Evolutionary conservation across 2,888 invertebrate species (phyloP).

Genomic region (Lymantria monacha): DNA sequence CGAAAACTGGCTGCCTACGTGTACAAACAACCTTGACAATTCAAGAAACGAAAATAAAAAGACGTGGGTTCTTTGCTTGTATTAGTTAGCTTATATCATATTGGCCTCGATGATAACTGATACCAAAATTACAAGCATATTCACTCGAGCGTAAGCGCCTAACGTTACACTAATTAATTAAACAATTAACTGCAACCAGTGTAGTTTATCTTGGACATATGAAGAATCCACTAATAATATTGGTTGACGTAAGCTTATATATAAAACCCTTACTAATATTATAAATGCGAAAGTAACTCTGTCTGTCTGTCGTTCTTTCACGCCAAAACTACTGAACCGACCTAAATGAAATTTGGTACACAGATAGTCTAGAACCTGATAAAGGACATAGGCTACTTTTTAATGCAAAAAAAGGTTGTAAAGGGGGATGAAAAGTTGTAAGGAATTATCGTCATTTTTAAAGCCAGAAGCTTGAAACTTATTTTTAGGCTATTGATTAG

Average conservation of each 20-base stretch:
- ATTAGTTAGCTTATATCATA: slow-evolving; percentile 5
- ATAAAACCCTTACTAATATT: too few species aligned
- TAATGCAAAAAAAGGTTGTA: too few species aligned
- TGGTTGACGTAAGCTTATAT: background rate
- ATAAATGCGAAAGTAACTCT: too few species aligned
- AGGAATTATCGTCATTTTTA: too few species aligned
- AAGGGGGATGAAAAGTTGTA: too few species aligned
- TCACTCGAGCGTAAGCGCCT: slow-evolving; percentile 4
- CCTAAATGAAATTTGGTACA: too few species aligned
- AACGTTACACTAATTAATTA: slow-evolving; percentile 6
- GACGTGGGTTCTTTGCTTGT: slow-evolving; percentile 5
- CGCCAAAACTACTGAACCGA: too few species aligned
- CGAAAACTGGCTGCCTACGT: slow-evolving; percentile 28
- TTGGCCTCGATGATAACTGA: slow-evolving; percentile 10
- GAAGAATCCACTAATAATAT: background rate
- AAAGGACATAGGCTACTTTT: too few species aligned
- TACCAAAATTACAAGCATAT: slow-evolving; percentile 4
- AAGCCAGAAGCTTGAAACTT: too few species aligned
- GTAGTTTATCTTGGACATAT: background rate
- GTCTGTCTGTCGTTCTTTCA: too few species aligned
- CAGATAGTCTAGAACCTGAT: too few species aligned
- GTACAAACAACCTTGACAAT: slow-evolving; percentile 24
- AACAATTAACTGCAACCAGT: slow-evolving; percentile 3
- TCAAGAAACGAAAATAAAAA: slow-evolving; percentile 20
- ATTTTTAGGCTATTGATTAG: too few species aligned